These are phyloP conservation scores for Xiphophorus hellerii DNA, from an alignment of 2,113 vertebrate species.

Conservation along the genomic window DNA sequence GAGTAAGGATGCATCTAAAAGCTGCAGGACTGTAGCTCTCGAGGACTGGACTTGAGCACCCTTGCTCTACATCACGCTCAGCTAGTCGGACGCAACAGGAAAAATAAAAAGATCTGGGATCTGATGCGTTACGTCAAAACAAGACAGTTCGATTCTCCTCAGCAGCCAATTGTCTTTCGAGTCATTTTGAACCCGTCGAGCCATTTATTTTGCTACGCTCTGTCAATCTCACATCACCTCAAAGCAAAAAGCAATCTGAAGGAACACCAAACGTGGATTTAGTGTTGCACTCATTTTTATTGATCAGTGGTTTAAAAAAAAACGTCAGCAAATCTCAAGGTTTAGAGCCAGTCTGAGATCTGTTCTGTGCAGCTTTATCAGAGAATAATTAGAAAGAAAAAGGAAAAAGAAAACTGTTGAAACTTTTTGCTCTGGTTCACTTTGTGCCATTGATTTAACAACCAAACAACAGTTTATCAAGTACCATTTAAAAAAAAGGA, in stretches of 20 bases:
- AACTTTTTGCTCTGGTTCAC: slow-evolving; percentile 60
- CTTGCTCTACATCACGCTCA: slow-evolving; percentile 25
- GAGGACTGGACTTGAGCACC: no score
- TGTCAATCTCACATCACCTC: not conserved
- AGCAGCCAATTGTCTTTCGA: not conserved
- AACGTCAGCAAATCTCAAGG: slow-evolving; percentile 69
- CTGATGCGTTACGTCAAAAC: slow-evolving; percentile 2
- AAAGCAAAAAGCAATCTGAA: slow-evolving; percentile 24
- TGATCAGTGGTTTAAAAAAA: slow-evolving; percentile 80
- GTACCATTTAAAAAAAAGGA: slow-evolving; percentile 71
- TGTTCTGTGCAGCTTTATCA: slow-evolving; percentile 82
- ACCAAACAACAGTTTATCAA: slow-evolving; percentile 58
- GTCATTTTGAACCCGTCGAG: not conserved
- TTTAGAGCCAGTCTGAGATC: slow-evolving; percentile 64
- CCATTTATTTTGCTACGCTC: not conserved
- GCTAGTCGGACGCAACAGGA: slow-evolving; percentile 41
- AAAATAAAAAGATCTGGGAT: slow-evolving; percentile 26
- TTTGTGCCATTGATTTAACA: slow-evolving; percentile 63
- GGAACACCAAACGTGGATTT: slow-evolving; percentile 56
- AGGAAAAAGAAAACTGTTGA: slow-evolving; percentile 57
- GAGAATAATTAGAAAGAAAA: slow-evolving; percentile 68
- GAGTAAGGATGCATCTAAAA: no score
- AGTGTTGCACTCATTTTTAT: slow-evolving; percentile 82
- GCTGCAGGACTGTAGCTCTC: no score
- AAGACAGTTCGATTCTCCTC: not conserved